phyloP scores from a whole-genome alignment of 2,888 invertebrate species.

The Clanis bilineata region DNA sequence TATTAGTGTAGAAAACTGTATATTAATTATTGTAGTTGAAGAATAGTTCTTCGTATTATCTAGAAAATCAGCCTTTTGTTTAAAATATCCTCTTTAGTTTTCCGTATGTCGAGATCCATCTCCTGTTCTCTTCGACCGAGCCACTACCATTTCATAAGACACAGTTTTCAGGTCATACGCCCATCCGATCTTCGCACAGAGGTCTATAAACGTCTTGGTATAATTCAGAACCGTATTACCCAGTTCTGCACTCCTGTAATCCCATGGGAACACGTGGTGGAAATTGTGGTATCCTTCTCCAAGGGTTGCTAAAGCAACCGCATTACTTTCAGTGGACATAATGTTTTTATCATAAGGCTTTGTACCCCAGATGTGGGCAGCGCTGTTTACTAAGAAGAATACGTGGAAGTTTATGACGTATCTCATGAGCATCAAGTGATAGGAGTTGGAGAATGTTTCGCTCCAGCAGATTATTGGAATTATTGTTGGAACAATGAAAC shows the following conservation, averaged over 20 bases:
- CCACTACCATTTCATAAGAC: slow-evolving; percentile 30
- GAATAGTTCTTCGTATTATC: too few relatives aligned
- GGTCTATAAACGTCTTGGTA: slow-evolving; percentile 51
- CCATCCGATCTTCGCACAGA: slow-evolving; percentile 54
- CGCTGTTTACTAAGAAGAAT: slow-evolving; percentile 84
- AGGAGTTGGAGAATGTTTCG: slow-evolving; percentile 65
- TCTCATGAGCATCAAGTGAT: slow-evolving; percentile 69
- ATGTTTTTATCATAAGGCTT: slow-evolving; percentile 67
- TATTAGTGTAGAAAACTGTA: background rate
- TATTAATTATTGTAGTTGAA: background rate
- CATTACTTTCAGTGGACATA: slow-evolving; percentile 36
- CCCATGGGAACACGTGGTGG: slow-evolving; percentile 56
- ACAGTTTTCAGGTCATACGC: slow-evolving; percentile 55
- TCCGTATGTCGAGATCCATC: slow-evolving; percentile 35
- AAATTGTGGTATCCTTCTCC: slow-evolving; percentile 61
- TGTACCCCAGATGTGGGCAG: slow-evolving; percentile 79
- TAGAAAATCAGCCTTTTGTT: background rate
- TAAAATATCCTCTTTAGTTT: background rate
- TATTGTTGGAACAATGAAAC: slow-evolving; percentile 70
- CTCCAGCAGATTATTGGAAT: slow-evolving; percentile 82
- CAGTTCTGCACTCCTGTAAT: slow-evolving; percentile 50
- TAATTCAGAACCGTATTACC: slow-evolving; percentile 40
- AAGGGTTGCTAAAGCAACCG: slow-evolving; percentile 37
- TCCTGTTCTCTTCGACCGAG: slow-evolving; percentile 37
- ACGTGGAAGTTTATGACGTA: slow-evolving; percentile 80